Evolutionary conservation across 2,113 vertebrate genomes (phyloP), one percentile per base, ranked within the genome.

Genomic region (Alligator mississippiensis): DNA sequence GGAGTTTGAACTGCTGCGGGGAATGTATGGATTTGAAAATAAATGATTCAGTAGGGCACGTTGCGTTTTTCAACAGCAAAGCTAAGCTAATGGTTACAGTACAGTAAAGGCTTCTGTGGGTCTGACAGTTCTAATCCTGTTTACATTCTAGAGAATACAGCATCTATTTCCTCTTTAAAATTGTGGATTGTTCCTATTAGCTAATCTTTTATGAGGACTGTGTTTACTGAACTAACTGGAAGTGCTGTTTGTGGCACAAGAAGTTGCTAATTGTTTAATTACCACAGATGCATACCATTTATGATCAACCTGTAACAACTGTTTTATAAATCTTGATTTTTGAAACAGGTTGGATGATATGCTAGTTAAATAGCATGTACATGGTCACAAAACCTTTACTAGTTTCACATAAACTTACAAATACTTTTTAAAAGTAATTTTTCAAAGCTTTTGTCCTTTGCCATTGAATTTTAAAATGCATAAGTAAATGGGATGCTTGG

Each of bases 1-100:
- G 98, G 96, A 96, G 95, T 96, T 96, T 96, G 92, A 96, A 95
- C 82, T 97, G 96, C 97, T 97, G 85, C 95, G 96, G 98, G 98
- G 96, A 97, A 96, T 94, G 89, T 95, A 96, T 97, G 92, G 94
- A 91, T 97, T 93, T 96, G 93, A 95, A 97, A 97, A 97, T 91
- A 95, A 97, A 91, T 93, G 84, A 91, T 94, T 97, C 96, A 80
- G 94, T 96, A 96, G 93, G 88, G 94, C 81, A 82, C 2, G 66
- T 90, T 97, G 89, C 77, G 13, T 96, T 98, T 96, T 95, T 97
- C 85, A 92, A 81, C 38, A 80, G 93, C 92, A 95, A 88, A 96
- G 88, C 66, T 6, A 30, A 87, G 91, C 85, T 96, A 92, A 93
- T 94, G 90, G 93, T 89, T 93, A 62, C 82, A 96, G 92, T 93